phyloP scores from a whole-genome alignment of 2,113 vertebrate genomes.

The Tragelaphus strepsiceros region DNA sequence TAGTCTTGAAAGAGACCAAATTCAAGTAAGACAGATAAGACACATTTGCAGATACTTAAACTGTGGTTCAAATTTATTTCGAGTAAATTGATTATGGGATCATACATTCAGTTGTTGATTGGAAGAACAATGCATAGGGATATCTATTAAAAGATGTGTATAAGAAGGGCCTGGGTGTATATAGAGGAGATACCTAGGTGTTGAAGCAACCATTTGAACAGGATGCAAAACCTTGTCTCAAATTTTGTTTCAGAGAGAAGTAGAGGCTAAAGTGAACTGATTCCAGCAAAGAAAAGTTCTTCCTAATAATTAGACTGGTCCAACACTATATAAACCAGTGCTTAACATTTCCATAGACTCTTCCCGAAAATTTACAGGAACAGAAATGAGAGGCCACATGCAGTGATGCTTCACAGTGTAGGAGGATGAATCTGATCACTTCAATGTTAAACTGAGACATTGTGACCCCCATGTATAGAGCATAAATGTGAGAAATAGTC shows the following conservation, averaged over 20 bases:
- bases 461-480: not conserved
- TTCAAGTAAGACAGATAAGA: not conserved
- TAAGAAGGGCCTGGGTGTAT: not conserved
- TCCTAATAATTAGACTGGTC: not conserved
- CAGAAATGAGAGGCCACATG: not conserved
- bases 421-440: not conserved
- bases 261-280: not conserved
- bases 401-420: not conserved
- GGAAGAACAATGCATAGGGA: not conserved
- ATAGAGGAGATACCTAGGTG: not conserved
- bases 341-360: not conserved
- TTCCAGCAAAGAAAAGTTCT: not conserved
- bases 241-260: not conserved
- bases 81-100: fast-evolving
- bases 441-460: not conserved
- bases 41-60: not conserved
- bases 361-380: not conserved
- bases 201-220: not conserved
- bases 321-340: not conserved
- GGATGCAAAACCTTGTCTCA: not conserved
- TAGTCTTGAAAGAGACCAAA: not conserved
- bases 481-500: not conserved
- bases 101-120: not conserved
- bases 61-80: not conserved
- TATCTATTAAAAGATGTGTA: not conserved